Conservation (phyloP, 2,888 invertebrate genomes). For the Cremastinae sp. region DNA sequence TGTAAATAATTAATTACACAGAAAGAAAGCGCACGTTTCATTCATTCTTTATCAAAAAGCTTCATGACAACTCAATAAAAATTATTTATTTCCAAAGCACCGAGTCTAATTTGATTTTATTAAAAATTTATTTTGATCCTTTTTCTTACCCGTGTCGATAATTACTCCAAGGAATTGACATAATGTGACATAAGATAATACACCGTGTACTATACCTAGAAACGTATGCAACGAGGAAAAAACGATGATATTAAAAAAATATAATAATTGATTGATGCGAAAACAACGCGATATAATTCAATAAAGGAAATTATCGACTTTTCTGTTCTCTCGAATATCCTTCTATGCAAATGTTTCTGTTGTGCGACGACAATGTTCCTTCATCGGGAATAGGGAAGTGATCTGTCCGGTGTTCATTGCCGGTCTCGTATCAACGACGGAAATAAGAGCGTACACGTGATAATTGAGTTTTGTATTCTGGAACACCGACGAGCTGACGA, state of each 20-base stretch:
- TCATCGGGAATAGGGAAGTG: conserved; percentile 34
- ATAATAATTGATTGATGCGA: background rate
- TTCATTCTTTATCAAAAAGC: conserved; percentile 7
- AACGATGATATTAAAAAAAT: too few species aligned
- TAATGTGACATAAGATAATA: too few species aligned
- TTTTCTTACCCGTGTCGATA: too few species aligned
- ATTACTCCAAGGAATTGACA: too few species aligned
- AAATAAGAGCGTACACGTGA: conserved; percentile 34
- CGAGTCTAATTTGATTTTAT: too few species aligned
- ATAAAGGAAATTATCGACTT: conserved; percentile 16
- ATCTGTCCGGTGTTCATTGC: conserved; percentile 35
- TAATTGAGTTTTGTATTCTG: conserved; percentile 41
- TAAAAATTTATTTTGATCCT: too few species aligned
- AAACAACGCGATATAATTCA: background rate
- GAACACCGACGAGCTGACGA: background rate
- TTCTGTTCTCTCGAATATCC: background rate
- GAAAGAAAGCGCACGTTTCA: background rate
- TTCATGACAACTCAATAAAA: conserved; percentile 66
- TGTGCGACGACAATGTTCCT: conserved; percentile 25
- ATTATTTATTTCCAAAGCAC: conserved; percentile 70
- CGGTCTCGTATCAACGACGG: conserved; percentile 24
- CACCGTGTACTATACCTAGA: too few species aligned
- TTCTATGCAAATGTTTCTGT: too few species aligned
- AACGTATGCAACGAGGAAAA: too few species aligned
- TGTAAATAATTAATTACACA: conserved; percentile 66